Base-by-base conservation (phyloP, 2,113 vertebrate genomes). In the Gymnogyps californianus region DNA sequence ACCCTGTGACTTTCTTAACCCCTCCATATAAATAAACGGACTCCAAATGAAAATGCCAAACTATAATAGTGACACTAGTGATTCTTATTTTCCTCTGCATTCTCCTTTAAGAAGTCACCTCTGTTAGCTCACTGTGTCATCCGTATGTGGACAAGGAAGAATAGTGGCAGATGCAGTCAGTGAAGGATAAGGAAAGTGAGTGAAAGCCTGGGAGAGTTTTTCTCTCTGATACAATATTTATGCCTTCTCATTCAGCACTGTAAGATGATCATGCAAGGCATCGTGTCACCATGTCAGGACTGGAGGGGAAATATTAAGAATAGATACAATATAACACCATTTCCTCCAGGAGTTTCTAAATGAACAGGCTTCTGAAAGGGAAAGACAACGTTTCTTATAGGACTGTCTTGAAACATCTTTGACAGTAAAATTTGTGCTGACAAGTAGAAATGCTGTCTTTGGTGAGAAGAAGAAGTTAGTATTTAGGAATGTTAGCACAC, bases 41-140 rank as follows among this genome's bases (percentile, higher is more conserved):
- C 98, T 97, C 98, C 98, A 98, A 98, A 98, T 98, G 98, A 98
- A 99, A 98, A 99, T 98, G 99, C 99, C 99, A 99, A 99, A 98
- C 98, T 98, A 95, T 96, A 93, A 95, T 98, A 98, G 96, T 98
- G 98, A 99, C 98, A 98, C 98, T 98, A 98, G 98, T 98, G 98
- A 99, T 98, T 98, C 98, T 98, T 98, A 98, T 96, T 98, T 99
- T 98, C 98, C 98, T 97, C 98, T 98, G 98, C 98, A 97, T 98
- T 98, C 98, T 98, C 98, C 98, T 98, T 97, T 96, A 96, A 92
- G 96, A 98, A 97, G 96, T 95, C 97, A 94, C 92, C 82, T 96
- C 85, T 58, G 82, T 94, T 96, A 94, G 96, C 67, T 92, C 82
- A 80, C 92, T 93, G 90, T 96, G 96, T 97, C 86, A 88, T 95